These are phyloP conservation scores for Pedionomus torquatus DNA, from an alignment of 2,113 vertebrate species.

Conservation along the genomic window DNA sequence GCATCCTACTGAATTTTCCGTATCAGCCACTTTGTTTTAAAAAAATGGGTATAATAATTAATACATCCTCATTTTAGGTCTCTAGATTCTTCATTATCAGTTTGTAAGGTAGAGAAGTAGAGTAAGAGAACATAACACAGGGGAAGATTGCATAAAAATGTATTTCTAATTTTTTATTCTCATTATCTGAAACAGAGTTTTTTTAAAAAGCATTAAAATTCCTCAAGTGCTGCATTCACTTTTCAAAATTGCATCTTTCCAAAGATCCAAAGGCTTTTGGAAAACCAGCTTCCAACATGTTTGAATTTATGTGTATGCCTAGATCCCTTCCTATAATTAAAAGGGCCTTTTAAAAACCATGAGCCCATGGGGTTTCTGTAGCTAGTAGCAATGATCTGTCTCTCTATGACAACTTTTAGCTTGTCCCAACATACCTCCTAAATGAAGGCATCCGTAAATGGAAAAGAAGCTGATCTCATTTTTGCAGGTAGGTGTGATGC, in stretches of 20 bases:
- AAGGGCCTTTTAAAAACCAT: background rate
- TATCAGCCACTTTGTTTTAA: background rate
- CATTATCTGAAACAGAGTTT: background rate
- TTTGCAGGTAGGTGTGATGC: background rate
- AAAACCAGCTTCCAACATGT: background rate
- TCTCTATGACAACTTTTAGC: background rate
- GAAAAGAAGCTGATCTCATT: constrained; percentile 1
- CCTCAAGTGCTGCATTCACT: background rate
- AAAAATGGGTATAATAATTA: background rate
- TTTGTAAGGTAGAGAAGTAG: background rate
- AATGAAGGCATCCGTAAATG: background rate
- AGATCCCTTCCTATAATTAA: background rate
- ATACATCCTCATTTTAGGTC: background rate
- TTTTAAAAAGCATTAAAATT: background rate
- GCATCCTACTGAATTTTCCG: background rate
- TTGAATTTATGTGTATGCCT: background rate
- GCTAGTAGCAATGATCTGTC: background rate
- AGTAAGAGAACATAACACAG: background rate
- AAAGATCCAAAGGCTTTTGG: background rate
- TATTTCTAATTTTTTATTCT: background rate
- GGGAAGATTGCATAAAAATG: background rate
- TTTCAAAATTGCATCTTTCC: background rate
- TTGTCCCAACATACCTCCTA: background rate
- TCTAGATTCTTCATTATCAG: background rate
- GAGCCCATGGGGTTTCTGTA: background rate